Percentiles rank a stretch among this genome's conserved stretches.
Evolutionary conservation across 2,113 vertebrate species (phyloP).

Genomic region (Epinephelus cyanopodus): DNA sequence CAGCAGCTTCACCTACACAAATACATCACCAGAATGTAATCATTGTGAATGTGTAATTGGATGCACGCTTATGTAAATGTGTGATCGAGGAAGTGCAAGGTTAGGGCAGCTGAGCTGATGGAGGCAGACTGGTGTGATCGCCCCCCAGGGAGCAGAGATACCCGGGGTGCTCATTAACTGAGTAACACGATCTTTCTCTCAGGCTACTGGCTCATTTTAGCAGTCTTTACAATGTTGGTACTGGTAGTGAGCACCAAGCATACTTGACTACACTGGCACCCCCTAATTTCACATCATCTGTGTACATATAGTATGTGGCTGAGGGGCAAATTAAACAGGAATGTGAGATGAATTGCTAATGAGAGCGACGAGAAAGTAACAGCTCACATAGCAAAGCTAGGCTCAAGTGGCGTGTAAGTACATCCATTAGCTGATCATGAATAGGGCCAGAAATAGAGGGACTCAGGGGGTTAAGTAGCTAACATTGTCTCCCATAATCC

Average conservation of each 20-base stretch:
- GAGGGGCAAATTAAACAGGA: slow-evolving; percentile 66
- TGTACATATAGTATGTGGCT: slow-evolving; percentile 60
- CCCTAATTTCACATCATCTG: slow-evolving; percentile 64
- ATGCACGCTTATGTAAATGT: slow-evolving; percentile 41
- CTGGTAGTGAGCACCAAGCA: slow-evolving; percentile 41
- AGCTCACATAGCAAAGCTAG: slow-evolving; percentile 61
- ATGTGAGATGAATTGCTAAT: slow-evolving; percentile 66
- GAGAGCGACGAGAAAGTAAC: slow-evolving; percentile 48
- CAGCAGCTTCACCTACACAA: not conserved
- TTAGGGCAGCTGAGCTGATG: slow-evolving; percentile 41
- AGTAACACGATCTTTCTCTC: slow-evolving; percentile 66
- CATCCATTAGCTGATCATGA: slow-evolving; percentile 75
- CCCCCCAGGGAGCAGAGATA: slow-evolving; percentile 51
- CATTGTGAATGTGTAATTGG: slow-evolving; percentile 19
- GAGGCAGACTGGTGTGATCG: slow-evolving; percentile 57
- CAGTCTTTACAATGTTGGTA: slow-evolving; percentile 52
- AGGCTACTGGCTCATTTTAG: slow-evolving; percentile 62
- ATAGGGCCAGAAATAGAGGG: slow-evolving; percentile 74
- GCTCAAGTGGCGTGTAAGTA: slow-evolving; percentile 73
- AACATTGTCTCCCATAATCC: slow-evolving; percentile 77
- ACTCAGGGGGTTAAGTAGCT: slow-evolving; percentile 78
- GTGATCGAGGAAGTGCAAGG: slow-evolving; percentile 52
- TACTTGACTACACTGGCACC: slow-evolving; percentile 47
- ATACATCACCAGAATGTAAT: slow-evolving; percentile 22
- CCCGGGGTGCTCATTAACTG: slow-evolving; percentile 70